phyloP scores from a whole-genome alignment of 2,113 vertebrate species.

The Delphinus delphis region DNA sequence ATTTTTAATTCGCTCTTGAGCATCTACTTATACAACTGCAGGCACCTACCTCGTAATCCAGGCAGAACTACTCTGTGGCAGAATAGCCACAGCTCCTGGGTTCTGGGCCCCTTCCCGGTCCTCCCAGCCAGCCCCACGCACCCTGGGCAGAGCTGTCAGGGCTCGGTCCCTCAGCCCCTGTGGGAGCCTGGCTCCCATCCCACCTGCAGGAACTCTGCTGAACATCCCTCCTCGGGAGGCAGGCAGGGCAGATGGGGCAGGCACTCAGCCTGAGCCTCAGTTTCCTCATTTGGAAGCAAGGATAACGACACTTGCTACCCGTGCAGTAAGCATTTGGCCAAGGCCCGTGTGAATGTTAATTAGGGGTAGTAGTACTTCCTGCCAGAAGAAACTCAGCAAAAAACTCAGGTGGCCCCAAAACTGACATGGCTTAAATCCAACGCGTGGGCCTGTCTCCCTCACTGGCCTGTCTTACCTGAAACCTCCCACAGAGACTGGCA shows the following conservation, averaged over 20 bases:
- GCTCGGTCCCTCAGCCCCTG: no score
- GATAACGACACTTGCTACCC: neutral
- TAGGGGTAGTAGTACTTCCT: neutral
- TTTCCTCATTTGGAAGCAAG: neutral
- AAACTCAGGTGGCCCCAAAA: neutral
- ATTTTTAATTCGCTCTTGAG: constrained; percentile 72
- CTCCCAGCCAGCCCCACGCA: no score
- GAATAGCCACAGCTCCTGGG: neutral
- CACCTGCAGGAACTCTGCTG: no score
- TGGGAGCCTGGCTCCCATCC: no score
- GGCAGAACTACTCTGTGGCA: neutral
- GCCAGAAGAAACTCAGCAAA: neutral
- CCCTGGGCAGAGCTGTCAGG: no score
- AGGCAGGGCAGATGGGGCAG: no score
- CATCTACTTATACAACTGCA: constrained; percentile 59
- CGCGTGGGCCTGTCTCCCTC: no score
- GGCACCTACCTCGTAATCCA: constrained; percentile 46
- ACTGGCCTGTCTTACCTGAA: neutral
- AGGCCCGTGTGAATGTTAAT: neutral
- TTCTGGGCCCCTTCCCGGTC: neutral
- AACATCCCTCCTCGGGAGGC: no score
- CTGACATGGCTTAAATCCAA: neutral
- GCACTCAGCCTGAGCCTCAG: neutral
- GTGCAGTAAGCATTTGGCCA: neutral
- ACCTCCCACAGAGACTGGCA: neutral